These are phyloP conservation scores for Arnoldichthys spilopterus DNA, from an alignment of 2,797 vertebrate genomes.

Conservation along the genomic window DNA sequence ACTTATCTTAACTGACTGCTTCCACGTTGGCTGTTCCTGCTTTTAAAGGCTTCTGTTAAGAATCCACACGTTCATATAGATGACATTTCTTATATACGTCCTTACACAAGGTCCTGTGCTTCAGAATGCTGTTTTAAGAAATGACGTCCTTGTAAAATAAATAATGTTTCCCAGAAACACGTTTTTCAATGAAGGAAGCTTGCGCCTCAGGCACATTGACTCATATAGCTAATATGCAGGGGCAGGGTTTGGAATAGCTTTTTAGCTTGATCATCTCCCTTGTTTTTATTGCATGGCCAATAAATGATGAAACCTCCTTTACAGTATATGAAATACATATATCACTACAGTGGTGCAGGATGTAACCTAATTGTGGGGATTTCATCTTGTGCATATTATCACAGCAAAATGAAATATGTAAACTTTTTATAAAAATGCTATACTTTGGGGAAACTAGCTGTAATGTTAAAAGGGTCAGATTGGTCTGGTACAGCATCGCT, in stretches of 20 bases:
- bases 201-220: background rate
- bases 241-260: background rate
- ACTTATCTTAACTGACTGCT: background rate
- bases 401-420: background rate
- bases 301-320: constrained; percentile 5
- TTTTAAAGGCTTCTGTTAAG: constrained; percentile 38
- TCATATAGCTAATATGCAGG: background rate
- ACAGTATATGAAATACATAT: background rate
- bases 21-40: background rate
- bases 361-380: background rate
- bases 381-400: background rate
- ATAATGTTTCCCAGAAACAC: background rate
- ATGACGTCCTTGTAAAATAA: background rate
- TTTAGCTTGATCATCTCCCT: background rate
- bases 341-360: background rate
- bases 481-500: background rate
- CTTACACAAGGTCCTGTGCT: constrained; percentile 16
- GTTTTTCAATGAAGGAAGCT: background rate
- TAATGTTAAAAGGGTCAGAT: background rate
- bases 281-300: background rate
- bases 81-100: constrained; percentile 10
- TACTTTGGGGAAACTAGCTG: background rate
- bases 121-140: constrained; percentile 1
- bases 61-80: constrained; percentile 35
- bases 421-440: background rate